Percentiles rank a stretch among this genome's conserved stretches.
phyloP scores from a whole-genome alignment of 2,113 vertebrate genomes.

The Apodemus sylvaticus region DNA sequence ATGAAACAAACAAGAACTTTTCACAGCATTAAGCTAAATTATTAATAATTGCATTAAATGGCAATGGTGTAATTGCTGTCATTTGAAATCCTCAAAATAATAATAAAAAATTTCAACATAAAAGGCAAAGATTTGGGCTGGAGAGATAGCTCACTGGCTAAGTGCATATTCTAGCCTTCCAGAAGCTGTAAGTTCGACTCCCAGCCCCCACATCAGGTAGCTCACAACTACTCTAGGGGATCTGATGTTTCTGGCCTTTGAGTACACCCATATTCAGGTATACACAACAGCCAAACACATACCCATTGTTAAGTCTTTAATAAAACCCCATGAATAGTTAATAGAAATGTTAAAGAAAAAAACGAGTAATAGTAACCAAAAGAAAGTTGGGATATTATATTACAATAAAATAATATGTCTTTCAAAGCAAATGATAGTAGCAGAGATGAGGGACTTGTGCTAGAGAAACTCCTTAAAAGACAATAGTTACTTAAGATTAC shows the following conservation, averaged over 20 bases:
- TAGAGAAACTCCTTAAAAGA: neutral
- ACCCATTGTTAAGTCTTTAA: neutral
- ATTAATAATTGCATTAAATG: neutral
- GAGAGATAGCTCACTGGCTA: neutral
- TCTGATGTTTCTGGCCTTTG: neutral
- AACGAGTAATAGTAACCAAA: neutral
- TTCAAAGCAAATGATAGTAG: slow-evolving; percentile 24
- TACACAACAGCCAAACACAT: neutral
- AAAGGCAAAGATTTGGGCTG: neutral
- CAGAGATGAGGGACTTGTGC: neutral
- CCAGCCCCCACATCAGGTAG: neutral
- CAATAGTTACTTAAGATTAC: neutral
- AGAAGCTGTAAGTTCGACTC: neutral
- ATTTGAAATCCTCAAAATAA: slow-evolving; percentile 7
- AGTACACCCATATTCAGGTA: neutral
- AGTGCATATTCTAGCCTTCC: neutral
- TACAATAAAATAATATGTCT: neutral
- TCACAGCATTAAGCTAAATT: neutral
- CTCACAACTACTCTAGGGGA: neutral
- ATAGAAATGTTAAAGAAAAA: neutral
- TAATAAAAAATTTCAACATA: neutral
- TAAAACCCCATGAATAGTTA: neutral
- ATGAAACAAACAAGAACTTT: neutral
- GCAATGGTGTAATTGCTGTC: neutral
- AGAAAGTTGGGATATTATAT: neutral